Conservation (phyloP, 2,797 vertebrate species). For the Dendrocincla fuliginosa region DNA sequence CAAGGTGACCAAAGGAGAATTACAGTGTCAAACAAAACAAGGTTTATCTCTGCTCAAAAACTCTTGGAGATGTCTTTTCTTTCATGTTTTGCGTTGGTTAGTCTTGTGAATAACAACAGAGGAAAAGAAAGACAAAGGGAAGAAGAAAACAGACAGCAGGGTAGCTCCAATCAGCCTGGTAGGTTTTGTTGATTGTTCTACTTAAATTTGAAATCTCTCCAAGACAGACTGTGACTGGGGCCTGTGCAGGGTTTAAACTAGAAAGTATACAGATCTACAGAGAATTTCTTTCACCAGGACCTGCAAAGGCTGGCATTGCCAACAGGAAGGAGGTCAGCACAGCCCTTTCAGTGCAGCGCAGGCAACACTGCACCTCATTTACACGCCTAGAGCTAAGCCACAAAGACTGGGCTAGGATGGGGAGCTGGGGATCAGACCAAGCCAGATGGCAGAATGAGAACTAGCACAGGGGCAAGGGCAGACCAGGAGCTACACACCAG, state of each 20-base stretch:
- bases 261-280: background rate
- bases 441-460: background rate
- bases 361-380: background rate
- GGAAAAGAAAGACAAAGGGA: background rate
- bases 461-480: background rate
- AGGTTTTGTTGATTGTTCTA: background rate
- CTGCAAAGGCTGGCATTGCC: background rate
- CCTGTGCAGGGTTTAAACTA: background rate
- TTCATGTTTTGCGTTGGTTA: background rate
- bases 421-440: background rate
- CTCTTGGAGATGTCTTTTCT: background rate
- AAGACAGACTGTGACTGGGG: fast-evolving
- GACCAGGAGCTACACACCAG: background rate
- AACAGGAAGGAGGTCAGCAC: background rate
- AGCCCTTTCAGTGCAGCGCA: background rate
- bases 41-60: background rate
- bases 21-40: background rate
- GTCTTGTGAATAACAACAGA: background rate
- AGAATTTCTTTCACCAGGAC: background rate
- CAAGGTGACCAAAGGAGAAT: background rate
- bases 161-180: background rate
- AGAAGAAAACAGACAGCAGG: background rate
- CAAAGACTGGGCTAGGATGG: background rate
- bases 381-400: background rate
- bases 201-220: background rate